Conservation (phyloP, 92 coral and sea anemone genomes). For the Paragorgia papillata region DNA sequence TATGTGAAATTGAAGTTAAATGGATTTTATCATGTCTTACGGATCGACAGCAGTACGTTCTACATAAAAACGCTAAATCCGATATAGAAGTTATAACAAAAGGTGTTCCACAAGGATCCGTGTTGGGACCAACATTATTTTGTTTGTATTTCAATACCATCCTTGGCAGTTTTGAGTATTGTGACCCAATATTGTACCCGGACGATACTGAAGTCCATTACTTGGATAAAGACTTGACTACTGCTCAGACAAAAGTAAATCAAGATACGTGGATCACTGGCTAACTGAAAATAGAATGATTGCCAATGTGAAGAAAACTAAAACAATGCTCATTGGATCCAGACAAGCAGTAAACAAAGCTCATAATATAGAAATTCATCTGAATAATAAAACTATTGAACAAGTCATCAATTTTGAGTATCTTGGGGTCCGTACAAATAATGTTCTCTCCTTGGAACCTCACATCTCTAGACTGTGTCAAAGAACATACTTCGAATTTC, state of each 20-base stretch:
- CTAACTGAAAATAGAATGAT: neutral
- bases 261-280: neutral
- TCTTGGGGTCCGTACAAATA: neutral
- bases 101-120: neutral
- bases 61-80: neutral
- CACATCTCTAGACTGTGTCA: no score
- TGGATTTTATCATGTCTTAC: neutral
- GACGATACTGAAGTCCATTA: neutral
- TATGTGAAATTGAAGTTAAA: neutral
- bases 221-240: no score
- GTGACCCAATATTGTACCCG: neutral
- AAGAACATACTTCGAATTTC: no score
- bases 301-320: neutral
- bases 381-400: neutral
- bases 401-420: neutral
- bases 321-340: slow-evolving; percentile 1
- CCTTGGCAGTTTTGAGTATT: neutral
- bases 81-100: neutral
- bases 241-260: no score
- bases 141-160: neutral
- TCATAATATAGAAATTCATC: neutral
- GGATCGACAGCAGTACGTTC: neutral
- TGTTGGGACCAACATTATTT: neutral
- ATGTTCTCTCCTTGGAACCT: neutral
- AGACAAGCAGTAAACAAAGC: slow-evolving; percentile 1